Evolutionary conservation across 2,888 invertebrate species (phyloP).

Genomic region (Heterodera filipjevi): DNA sequence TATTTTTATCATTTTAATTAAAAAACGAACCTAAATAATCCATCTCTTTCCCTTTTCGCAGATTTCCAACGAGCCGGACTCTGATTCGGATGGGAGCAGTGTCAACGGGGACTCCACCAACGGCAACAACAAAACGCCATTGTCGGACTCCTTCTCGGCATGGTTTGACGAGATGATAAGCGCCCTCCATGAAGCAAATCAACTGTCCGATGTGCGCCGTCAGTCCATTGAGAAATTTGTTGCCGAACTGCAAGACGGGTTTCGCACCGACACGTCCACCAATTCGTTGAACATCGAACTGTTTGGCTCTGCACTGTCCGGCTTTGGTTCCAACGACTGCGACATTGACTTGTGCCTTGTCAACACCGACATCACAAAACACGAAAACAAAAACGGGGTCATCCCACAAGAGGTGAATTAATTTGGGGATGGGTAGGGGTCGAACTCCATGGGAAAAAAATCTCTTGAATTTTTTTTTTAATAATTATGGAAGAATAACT

Average conservation of each 20-base stretch:
- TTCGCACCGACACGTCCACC: not conserved
- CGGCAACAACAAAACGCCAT: not conserved
- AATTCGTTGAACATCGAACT: not conserved
- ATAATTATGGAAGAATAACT: not conserved
- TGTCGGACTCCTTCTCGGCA: not conserved
- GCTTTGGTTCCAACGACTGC: constrained; percentile 22
- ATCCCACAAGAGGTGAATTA: not conserved
- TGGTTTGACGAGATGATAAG: not conserved
- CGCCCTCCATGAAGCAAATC: not conserved
- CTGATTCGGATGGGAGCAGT: not conserved
- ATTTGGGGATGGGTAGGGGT: too few species aligned
- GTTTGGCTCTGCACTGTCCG: constrained; percentile 24
- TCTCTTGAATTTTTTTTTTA: not conserved
- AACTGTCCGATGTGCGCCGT: not conserved
- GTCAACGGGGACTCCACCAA: not conserved
- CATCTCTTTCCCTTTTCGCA: too few species aligned
- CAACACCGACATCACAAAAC: not conserved
- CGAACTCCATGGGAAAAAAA: not conserved
- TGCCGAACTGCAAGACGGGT: not conserved
- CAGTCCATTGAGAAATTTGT: not conserved
- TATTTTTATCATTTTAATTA: too few species aligned
- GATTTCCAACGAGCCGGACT: not conserved
- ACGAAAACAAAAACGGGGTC: not conserved
- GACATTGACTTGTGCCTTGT: constrained; percentile 26
- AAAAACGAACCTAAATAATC: too few species aligned